Evolutionary conservation across 2,113 vertebrate species (phyloP).

Genomic region (Oenanthe melanoleuca): DNA sequence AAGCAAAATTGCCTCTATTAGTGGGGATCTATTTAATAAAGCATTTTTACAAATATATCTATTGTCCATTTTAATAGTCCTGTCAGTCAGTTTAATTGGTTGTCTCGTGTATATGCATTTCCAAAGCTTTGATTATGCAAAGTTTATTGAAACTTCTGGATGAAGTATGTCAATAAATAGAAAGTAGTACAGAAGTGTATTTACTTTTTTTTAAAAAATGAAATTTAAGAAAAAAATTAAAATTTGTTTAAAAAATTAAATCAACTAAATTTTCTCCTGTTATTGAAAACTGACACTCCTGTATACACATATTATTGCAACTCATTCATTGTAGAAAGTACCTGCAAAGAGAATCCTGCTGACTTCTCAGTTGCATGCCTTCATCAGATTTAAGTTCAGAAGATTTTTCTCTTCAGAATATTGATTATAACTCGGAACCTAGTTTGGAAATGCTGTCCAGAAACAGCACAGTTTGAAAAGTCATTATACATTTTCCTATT

Average conservation of each 20-base stretch:
- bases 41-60: not conserved
- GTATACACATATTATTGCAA: not conserved
- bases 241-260: not conserved
- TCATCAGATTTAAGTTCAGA: not conserved
- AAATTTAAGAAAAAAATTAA: not conserved
- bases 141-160: not conserved
- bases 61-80: not conserved
- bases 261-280: not conserved
- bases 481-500: not conserved
- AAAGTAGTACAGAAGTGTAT: not conserved
- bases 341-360: not conserved
- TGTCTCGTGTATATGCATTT: not conserved
- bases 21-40: not conserved
- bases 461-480: no score
- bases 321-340: not conserved
- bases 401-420: not conserved
- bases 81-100: not conserved
- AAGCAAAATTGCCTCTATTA: not conserved
- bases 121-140: not conserved
- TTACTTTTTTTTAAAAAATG: not conserved
- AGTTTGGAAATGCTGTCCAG: not conserved
- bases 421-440: not conserved
- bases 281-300: accelerated
- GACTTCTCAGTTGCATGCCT: not conserved
- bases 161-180: not conserved